Base-by-base conservation (phyloP, 2,797 vertebrate species). In the Manis crassicaudata region DNA sequence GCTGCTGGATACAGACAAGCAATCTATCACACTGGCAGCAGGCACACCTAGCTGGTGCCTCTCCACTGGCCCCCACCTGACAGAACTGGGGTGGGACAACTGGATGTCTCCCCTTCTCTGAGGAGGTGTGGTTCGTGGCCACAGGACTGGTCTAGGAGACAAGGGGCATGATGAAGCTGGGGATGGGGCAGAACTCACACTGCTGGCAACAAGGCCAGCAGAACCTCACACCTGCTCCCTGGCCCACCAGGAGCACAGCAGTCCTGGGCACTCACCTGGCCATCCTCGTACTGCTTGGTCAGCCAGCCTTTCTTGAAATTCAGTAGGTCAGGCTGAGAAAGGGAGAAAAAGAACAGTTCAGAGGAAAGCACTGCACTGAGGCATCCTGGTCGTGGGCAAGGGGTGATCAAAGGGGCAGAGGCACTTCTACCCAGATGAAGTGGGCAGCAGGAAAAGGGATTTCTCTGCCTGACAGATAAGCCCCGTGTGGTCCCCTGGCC, bases 281-380 rank as follows among this genome's bases (percentile, higher is more conserved):
- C 99, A 0, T 99, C 99, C 91, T 99, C 99, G 1, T 99, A 99
- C 84, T 99, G 99, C 97, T 99, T 99, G 82, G 99, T 99, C 99
- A 99, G 99, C 99, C 99, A 99, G 98, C 99, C 99, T 98, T 99
- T 99, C 98, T 99, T 99, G 98, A 99, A 99, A 98, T 99, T 99
- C 98, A 99, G 98, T 97, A 99, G 99, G 98, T 99, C 99, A 0
- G 99, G 99, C 99, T 99, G 97, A 89, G 97, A 97, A 90, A 92
- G 91, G 95, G 60, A 93, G 96, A 58, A 88, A 58, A 92, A 90
- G 13, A 88, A 82, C 18, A 76, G 65, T 56, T 97, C 43, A 97
- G 84, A 90, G 73, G 50, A 92, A 60, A 83, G 29, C 21, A 77
- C 20, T 6, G 46, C 11, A 14, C 50, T 35, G 0, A 16, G 25